A percentile compares a stretch with the other conserved stretches of the same genome.
Conservation (phyloP, 23 tunicate genomes). For the Aplidium turbinatum region DNA sequence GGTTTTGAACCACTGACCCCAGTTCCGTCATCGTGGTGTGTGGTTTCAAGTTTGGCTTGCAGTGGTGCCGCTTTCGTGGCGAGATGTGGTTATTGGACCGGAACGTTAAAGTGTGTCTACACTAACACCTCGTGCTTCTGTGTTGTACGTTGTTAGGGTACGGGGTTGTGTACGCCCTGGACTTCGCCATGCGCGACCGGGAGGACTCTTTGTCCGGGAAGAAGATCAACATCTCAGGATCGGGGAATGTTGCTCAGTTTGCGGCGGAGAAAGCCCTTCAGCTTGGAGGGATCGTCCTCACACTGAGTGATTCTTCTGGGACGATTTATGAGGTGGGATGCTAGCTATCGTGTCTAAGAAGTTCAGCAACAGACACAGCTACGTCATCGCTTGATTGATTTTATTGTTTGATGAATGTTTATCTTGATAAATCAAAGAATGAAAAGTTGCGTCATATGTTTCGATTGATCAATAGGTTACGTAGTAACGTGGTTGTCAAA, state of each 20-base stretch:
- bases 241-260: constrained; percentile 3
- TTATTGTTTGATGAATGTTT: no score
- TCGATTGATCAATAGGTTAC: no score
- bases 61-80: no score
- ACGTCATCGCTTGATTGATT: no score
- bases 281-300: neutral
- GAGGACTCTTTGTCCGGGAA: neutral
- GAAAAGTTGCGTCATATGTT: no score
- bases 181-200: neutral
- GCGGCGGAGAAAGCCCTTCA: constrained; percentile 3
- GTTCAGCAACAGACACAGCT: no score
- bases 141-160: neutral
- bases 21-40: no score
- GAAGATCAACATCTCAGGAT: neutral
- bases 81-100: neutral
- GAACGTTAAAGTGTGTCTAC: neutral
- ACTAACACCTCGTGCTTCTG: neutral
- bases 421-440: no score
- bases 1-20: no score
- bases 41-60: no score
- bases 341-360: no score
- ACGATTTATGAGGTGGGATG: constrained; percentile 24
- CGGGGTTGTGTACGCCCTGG: neutral
- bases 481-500: no score
- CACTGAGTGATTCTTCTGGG: neutral